Percentiles rank a stretch among this genome's conserved stretches.
These are phyloP conservation scores for Silurus meridionalis DNA, from an alignment of 2,113 vertebrate species.

Conservation along the genomic window DNA sequence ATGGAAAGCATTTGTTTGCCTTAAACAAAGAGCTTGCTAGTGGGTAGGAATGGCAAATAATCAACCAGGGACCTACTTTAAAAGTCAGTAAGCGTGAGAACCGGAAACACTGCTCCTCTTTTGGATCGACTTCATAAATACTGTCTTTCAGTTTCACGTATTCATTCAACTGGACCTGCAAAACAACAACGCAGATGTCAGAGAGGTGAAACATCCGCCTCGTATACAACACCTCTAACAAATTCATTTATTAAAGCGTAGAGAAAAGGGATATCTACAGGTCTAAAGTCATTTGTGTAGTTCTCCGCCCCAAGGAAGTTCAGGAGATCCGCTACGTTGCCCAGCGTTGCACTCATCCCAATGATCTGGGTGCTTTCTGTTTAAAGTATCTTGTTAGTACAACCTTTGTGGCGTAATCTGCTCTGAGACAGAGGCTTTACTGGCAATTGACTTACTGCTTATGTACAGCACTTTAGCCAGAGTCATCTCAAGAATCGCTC, in stretches of 20 bases:
- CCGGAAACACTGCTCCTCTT: conserved; percentile 76
- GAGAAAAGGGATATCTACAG: conserved; percentile 67
- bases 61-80: conserved; percentile 73
- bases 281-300: conserved; percentile 86
- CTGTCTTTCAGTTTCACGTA: conserved; percentile 84
- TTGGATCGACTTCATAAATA: conserved; percentile 84
- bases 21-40: neutral
- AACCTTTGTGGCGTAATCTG: neutral
- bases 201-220: neutral
- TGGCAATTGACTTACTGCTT: conserved; percentile 79
- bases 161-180: conserved; percentile 89
- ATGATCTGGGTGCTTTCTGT: conserved; percentile 87
- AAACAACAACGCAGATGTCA: neutral
- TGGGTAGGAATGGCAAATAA: neutral
- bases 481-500: conserved; percentile 86
- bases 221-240: too few species aligned
- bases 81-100: conserved; percentile 82
- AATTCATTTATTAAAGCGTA: neutral
- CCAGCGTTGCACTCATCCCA: conserved; percentile 95
- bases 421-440: neutral
- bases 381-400: conserved; percentile 34
- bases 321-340: conserved; percentile 89
- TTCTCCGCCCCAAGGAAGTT: conserved; percentile 87
- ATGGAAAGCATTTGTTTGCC: neutral
- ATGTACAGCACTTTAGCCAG: conserved; percentile 85